Base-by-base conservation (phyloP, 2,113 vertebrate genomes). In the Myodes glareolus region DNA sequence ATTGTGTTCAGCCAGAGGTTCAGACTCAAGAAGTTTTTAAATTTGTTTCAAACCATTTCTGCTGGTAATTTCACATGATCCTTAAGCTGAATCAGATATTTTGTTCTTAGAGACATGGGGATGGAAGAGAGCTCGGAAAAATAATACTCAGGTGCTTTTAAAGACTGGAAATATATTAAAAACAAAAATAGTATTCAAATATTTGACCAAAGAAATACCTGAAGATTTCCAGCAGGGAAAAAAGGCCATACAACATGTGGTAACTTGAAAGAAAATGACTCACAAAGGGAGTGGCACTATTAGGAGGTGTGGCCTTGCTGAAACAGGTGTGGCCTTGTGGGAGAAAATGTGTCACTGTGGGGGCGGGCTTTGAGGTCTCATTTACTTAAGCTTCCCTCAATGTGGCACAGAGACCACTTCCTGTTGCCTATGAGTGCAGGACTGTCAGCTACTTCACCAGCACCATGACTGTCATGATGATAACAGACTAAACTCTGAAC, bases 11-110 rank as follows among this genome's bases (percentile, higher is more conserved):
- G 85, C 90, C 85, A 92, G 67, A 81, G 47, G 45, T 94, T 95
- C 94, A 93, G 47, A 73, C 47, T 94, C 76, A 75, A 97, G 72
- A 95, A 23, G 47, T 72, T 97, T 72, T 88, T 58, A 84, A 86
- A 96, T 94, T 96, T 89, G 47, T 88, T 95, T 95, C 65, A 92
- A 97, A 73, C 19, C 90, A 94, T 95, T 88, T 92, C 92, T 76
- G 23, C 31, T 58, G 47, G 50, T 85, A 73, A 55, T 82, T 94
- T 94, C 86, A 94, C 92, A 95, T 75, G 68, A 88, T n/a, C 25
- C 55, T 31, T 19, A 13, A 21, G 31, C 21, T 73, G 29, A 92
- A 93, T 58, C 17, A 95, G 67, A 93, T 63, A 39, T 88, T 96
- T 95, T 68, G 10, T 88, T 96, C 93, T 82, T 14, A 73, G 42